Base-by-base conservation (phyloP, 2,888 invertebrate genomes). In the Encarsia formosa region DNA sequence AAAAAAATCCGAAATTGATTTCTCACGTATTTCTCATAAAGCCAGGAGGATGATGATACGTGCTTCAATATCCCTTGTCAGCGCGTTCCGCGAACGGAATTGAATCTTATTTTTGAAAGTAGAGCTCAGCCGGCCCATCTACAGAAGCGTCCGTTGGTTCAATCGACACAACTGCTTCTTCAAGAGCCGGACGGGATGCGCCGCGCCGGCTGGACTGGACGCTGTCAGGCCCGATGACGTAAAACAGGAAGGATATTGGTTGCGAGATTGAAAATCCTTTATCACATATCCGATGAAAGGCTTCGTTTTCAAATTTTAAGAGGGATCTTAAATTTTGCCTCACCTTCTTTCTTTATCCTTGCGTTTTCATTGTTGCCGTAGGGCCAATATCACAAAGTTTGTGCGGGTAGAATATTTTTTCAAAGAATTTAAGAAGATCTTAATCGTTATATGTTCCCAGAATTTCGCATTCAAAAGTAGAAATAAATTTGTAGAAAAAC, bases 401-500 rank as follows among this genome's bases (percentile, higher is more conserved):
- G n/a, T n/a, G n/a, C n/a, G n/a, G n/a, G n/a, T n/a, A n/a, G n/a
- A n/a, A n/a, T n/a, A n/a, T n/a, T n/a, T n/a, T n/a, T n/a, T n/a
- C n/a, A n/a, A n/a, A n/a, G n/a, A n/a, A n/a, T n/a, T n/a, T n/a
- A n/a, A n/a, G n/a, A n/a, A n/a, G n/a, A n/a, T n/a, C n/a, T n/a
- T n/a, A n/a, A n/a, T n/a, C n/a, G n/a, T n/a, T n/a, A n/a, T n/a
- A n/a, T n/a, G n/a, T n/a, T n/a, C n/a, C n/a, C n/a, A n/a, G n/a
- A n/a, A n/a, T n/a, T n/a, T n/a, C n/a, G n/a, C n/a, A n/a, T n/a
- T n/a, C n/a, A n/a, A n/a, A n/a, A n/a, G n/a, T n/a, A n/a, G n/a
- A n/a, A n/a, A n/a, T n/a, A n/a, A 26, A 26, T 26, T 8, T 15
- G 23, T 15, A 24, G 16, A 38, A 22, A 19, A 20, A 80, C 87